A percentile compares a stretch with the other conserved stretches of the same genome.
These are phyloP conservation scores for Pristionchus maxplancki DNA, from an alignment of 2,888 invertebrate genomes.

Conservation along the genomic window DNA sequence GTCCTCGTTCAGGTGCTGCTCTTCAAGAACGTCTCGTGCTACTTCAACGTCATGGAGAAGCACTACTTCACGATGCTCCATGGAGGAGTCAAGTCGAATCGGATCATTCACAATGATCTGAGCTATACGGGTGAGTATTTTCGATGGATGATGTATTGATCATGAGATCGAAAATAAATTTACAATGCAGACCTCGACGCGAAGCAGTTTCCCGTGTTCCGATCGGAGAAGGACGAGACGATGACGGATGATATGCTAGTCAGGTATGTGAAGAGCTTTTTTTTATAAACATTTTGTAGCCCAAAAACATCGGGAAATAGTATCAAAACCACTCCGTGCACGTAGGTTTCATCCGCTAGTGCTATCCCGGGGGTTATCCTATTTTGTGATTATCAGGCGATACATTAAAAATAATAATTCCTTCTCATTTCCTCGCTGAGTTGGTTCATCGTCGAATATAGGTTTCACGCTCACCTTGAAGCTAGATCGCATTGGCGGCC, in stretches of 20 bases:
- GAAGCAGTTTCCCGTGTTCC: conserved; percentile 42
- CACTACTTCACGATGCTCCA: conserved; percentile 65
- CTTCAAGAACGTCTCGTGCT: conserved; percentile 63
- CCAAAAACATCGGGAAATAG: no score
- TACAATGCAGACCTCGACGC: conserved; percentile 30
- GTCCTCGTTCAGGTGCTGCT: conserved; percentile 57
- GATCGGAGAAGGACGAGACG: conserved; percentile 43
- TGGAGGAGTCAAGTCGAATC: conserved; percentile 38
- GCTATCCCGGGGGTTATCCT: no score
- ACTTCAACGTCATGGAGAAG: conserved; percentile 68
- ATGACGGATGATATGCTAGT: conserved; percentile 47
- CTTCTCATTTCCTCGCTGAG: no score
- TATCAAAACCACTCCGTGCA: no score
- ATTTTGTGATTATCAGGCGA: background rate
- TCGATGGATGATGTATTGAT: no score
- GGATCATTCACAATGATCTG: conserved; percentile 50
- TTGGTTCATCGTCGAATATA: no score
- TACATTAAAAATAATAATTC: background rate
- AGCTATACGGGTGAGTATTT: conserved; percentile 49
- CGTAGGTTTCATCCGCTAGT: no score
- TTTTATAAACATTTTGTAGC: background rate
- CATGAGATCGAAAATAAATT: no score
- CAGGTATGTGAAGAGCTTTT: background rate
- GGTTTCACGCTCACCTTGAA: no score
- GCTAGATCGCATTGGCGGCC: no score